These are phyloP conservation scores for Mythimna ferrago DNA, from an alignment of 2,888 invertebrate genomes.

Conservation along the genomic window DNA sequence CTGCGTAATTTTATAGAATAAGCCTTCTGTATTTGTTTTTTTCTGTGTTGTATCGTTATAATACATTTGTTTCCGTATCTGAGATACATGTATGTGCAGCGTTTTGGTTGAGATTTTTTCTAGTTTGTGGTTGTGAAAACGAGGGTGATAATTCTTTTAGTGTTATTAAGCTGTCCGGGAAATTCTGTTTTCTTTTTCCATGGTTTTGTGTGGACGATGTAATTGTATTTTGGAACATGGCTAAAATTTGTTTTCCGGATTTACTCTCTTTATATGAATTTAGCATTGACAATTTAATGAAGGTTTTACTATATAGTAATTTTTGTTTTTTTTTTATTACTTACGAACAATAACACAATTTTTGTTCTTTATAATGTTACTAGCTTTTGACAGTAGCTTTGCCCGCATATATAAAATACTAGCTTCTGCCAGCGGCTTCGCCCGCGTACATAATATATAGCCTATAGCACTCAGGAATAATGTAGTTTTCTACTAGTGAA, in stretches of 20 bases:
- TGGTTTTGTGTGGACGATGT: background rate
- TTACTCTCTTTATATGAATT: background rate
- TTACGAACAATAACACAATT: no score
- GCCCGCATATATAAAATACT: no score
- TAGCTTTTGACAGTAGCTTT: no score
- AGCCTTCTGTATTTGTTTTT: constrained; percentile 29
- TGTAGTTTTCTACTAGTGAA: no score
- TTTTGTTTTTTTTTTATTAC: no score
- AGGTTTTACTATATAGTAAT: no score
- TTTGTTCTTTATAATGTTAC: no score
- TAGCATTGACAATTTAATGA: no score
- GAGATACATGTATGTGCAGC: constrained; percentile 17
- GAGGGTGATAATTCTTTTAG: constrained; percentile 37
- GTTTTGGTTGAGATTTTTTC: constrained; percentile 49
- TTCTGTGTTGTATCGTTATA: constrained; percentile 17
- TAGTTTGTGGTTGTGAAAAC: constrained; percentile 28
- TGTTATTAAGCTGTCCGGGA: constrained; percentile 27
- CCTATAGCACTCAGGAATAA: no score
- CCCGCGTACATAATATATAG: no score
- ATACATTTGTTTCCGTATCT: constrained; percentile 45
- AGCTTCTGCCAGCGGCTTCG: no score
- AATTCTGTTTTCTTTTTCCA: constrained; percentile 15
- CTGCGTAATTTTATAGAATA: background rate
- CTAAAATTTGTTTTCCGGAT: background rate
- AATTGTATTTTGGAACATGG: constrained; percentile 16